These are phyloP conservation scores for Centroberyx gerrardi DNA, from an alignment of 2,797 vertebrate species.

Conservation along the genomic window DNA sequence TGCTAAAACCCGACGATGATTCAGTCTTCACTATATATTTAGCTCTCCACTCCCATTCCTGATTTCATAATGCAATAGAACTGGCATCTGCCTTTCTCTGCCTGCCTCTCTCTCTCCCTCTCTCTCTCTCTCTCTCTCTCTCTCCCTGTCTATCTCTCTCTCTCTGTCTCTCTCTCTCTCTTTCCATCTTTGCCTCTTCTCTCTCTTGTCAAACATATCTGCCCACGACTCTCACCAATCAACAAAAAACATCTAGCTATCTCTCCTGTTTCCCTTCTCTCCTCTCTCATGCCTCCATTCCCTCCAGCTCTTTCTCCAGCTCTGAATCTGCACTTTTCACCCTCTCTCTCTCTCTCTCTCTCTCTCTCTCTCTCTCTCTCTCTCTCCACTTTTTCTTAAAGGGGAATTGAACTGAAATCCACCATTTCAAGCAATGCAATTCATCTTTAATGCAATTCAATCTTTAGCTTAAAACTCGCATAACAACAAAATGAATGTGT, in stretches of 20 bases:
- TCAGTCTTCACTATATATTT: background rate
- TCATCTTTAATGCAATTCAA: too few relatives aligned
- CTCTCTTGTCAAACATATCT: background rate
- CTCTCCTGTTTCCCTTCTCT: slow-evolving; percentile 17
- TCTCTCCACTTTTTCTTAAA: slow-evolving; percentile 25
- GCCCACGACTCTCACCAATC: background rate
- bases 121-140: too few relatives aligned
- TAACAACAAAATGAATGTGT: too few relatives aligned
- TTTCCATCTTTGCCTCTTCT: background rate
- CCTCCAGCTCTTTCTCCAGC: slow-evolving; percentile 12
- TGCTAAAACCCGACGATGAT: background rate
- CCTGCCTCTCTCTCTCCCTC: too few relatives aligned
- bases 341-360: slow-evolving; percentile 17
- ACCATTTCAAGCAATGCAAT: background rate
- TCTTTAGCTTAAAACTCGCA: too few relatives aligned
- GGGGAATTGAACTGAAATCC: slow-evolving; percentile 8
- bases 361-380: background rate
- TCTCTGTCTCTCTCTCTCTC: background rate
- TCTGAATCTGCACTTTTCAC: slow-evolving; percentile 32
- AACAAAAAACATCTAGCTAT: slow-evolving; percentile 12
- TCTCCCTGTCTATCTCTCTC: background rate
- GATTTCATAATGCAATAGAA: slow-evolving; percentile 7
- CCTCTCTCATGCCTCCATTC: slow-evolving; percentile 1
- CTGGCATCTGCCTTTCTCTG: background rate
- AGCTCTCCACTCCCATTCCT: background rate